These are phyloP conservation scores for Trissolcus basalis DNA, from an alignment of 1,140 invertebrate genomes.

Conservation along the genomic window DNA sequence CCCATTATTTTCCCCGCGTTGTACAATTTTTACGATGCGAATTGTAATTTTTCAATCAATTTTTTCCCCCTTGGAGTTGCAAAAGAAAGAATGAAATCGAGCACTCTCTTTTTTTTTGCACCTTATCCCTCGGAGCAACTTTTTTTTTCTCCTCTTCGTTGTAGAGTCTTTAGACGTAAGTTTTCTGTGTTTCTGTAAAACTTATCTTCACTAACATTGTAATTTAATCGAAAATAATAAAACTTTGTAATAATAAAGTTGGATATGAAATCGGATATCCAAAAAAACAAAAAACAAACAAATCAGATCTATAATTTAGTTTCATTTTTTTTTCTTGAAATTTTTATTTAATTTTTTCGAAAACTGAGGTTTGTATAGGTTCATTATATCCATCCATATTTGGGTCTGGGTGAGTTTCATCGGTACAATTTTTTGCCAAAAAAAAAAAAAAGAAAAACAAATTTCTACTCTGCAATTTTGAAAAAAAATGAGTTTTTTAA, in stretches of 20 bases:
- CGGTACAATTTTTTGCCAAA: too few relatives aligned
- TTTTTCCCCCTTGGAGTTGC: too few relatives aligned
- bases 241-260: conserved; percentile 73
- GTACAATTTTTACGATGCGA: conserved; percentile 14
- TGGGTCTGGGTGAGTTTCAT: too few relatives aligned
- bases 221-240: conserved; percentile 59
- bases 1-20: conserved; percentile 13
- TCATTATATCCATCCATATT: too few relatives aligned
- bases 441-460: too few relatives aligned
- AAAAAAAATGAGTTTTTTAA: too few relatives aligned
- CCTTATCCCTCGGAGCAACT: not conserved
- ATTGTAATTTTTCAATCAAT: too few relatives aligned
- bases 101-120: not conserved
- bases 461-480: too few relatives aligned
- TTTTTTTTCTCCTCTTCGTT: conserved; percentile 43
- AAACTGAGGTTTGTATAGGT: too few relatives aligned
- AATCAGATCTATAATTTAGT: conserved; percentile 15
- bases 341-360: conserved; percentile 6
- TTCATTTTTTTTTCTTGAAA: conserved; percentile 11
- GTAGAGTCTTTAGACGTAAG: conserved; percentile 71
- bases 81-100: too few relatives aligned
- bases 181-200: conserved; percentile 71
- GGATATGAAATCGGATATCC: conserved; percentile 60
- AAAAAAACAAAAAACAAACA: too few relatives aligned
- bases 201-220: conserved; percentile 69